phyloP scores from a whole-genome alignment of 2,113 vertebrate genomes.

The Varanus komodoensis region DNA sequence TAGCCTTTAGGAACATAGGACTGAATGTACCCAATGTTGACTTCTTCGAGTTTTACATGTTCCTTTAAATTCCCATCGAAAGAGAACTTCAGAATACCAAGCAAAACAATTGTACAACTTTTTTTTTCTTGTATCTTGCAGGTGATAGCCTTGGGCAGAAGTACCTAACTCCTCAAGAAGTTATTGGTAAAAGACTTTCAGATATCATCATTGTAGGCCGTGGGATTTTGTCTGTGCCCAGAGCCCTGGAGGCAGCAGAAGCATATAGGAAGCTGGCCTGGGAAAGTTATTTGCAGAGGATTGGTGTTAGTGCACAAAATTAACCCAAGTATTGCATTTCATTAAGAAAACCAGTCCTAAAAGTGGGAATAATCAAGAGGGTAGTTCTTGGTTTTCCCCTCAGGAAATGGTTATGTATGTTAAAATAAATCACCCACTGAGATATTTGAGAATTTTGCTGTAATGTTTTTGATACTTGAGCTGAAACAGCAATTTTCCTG shows the following conservation, averaged over 20 bases:
- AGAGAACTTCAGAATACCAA: not conserved
- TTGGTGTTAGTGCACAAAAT: slow-evolving; percentile 6
- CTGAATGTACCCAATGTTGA: not conserved
- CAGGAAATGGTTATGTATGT: not conserved
- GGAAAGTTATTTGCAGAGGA: slow-evolving; percentile 86
- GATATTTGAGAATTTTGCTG: not conserved
- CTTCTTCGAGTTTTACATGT: not conserved
- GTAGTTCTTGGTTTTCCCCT: not conserved
- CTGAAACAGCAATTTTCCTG: not conserved
- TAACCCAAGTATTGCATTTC: not conserved
- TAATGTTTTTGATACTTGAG: not conserved
- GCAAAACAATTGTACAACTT: rapidly evolving
- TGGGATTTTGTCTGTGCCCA: slow-evolving; percentile 84
- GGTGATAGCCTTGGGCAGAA: slow-evolving; percentile 91
- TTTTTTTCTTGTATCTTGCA: slow-evolving; percentile 61
- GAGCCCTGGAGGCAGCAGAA: slow-evolving; percentile 83
- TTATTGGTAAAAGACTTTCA: slow-evolving; percentile 84
- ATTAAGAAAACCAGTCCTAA: not conserved
- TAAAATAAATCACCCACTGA: not conserved
- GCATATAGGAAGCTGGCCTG: slow-evolving; percentile 89
- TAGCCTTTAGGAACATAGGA: not conserved
- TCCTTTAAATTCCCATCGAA: not conserved
- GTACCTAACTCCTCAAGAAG: slow-evolving; percentile 88
- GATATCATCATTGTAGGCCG: slow-evolving; percentile 96
- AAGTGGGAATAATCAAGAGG: rapidly evolving